A percentile compares a stretch with the other conserved stretches of the same genome.
Evolutionary conservation across 2,797 vertebrate genomes (phyloP).

Genomic region (Luscinia megarhynchos): DNA sequence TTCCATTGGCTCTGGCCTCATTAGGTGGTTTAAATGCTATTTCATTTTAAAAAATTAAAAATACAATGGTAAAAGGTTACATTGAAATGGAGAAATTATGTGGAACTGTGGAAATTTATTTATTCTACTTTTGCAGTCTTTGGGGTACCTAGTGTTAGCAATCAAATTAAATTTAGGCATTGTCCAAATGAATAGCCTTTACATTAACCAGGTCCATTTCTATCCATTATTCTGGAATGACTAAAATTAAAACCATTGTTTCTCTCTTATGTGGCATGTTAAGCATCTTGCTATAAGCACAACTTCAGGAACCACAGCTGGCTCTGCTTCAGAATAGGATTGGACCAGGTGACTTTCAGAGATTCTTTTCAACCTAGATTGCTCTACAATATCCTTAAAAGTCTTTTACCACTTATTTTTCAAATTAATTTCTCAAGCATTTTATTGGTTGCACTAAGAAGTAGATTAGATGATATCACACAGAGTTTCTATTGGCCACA

Average conservation of each 20-base stretch:
- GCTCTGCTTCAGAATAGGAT: not conserved
- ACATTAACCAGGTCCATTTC: not conserved
- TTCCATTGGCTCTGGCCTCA: slow-evolving; percentile 23
- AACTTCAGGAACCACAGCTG: not conserved
- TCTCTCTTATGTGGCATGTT: not conserved
- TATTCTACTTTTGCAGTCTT: not conserved
- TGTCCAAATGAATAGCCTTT: not conserved
- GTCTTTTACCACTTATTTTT: not conserved
- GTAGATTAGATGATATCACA: not conserved
- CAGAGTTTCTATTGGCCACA: not conserved
- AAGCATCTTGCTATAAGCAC: not conserved
- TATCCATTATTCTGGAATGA: not conserved
- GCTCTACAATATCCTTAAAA: not conserved
- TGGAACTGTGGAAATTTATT: not conserved
- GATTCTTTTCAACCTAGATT: not conserved
- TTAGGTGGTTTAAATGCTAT: slow-evolving; percentile 17
- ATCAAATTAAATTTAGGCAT: not conserved
- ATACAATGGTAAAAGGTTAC: slow-evolving; percentile 5
- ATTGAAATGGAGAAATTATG: not conserved
- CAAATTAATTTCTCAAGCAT: not conserved
- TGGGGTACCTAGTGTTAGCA: not conserved
- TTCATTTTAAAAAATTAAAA: slow-evolving; percentile 45
- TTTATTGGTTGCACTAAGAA: not conserved
- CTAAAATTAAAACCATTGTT: slow-evolving; percentile 22
- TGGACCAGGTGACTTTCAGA: not conserved